Conservation (phyloP, 2,113 vertebrate genomes). For the Acanthochromis polyacanthus region DNA sequence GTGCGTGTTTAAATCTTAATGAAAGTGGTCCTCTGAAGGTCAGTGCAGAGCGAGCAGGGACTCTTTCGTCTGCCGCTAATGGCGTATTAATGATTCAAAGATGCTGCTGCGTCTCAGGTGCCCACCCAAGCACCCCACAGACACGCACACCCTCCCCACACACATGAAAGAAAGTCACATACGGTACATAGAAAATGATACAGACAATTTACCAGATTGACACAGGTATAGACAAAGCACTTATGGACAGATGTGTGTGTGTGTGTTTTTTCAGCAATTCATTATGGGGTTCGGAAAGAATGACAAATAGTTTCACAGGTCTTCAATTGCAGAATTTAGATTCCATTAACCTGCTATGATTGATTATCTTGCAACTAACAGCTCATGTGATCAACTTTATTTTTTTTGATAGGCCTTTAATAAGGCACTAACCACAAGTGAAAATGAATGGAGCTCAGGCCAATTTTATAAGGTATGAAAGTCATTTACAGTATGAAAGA, state of each 20-base stretch:
- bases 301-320: constrained; percentile 30
- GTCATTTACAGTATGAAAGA: constrained; percentile 37
- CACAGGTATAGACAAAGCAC: constrained; percentile 41
- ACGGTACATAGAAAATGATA: constrained; percentile 45
- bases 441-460: constrained; percentile 29
- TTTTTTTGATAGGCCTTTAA: constrained; percentile 49
- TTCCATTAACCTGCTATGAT: constrained; percentile 47
- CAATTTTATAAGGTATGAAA: constrained; percentile 46
- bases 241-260: constrained; percentile 16
- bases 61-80: constrained; percentile 76
- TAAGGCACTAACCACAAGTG: constrained; percentile 32
- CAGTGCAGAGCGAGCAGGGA: constrained; percentile 52
- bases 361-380: constrained; percentile 41
- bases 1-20: constrained; percentile 76
- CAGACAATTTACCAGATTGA: constrained; percentile 32
- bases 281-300: constrained; percentile 20
- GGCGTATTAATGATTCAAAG: constrained; percentile 80
- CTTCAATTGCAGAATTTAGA: constrained; percentile 35
- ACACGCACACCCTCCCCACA: constrained; percentile 13
- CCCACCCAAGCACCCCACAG: constrained; percentile 35
- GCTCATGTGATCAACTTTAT: constrained; percentile 33
- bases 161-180: constrained; percentile 5
- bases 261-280: constrained; percentile 1
- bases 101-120: constrained; percentile 49
- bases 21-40: constrained; percentile 79